phyloP scores from a whole-genome alignment of 2,113 vertebrate genomes.

The Baryphthengus martii region DNA sequence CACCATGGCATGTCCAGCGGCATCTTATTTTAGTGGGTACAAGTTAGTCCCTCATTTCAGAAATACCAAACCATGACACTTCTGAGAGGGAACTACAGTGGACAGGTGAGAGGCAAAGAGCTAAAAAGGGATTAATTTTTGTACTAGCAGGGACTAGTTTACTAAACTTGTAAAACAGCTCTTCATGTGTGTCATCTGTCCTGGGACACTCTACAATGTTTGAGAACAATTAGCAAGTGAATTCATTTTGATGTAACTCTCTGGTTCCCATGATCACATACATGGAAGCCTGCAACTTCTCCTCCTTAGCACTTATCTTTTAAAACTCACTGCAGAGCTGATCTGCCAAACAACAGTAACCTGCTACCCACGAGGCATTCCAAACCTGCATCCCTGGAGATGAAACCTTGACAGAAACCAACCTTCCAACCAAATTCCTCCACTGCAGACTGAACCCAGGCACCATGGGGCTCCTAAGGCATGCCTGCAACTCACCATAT shows the following conservation, averaged over 20 bases:
- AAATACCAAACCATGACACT: neutral
- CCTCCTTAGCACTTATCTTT: neutral
- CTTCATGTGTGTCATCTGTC: neutral
- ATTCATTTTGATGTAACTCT: neutral
- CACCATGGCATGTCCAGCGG: accelerated
- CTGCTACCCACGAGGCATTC: neutral
- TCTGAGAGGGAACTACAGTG: neutral
- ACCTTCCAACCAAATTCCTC: neutral
- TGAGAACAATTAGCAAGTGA: neutral
- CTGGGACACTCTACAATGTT: neutral
- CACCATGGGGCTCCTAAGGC: neutral
- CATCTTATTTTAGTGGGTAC: neutral
- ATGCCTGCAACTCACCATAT: neutral
- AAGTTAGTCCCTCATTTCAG: neutral
- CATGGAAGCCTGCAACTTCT: neutral
- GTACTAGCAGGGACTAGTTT: neutral
- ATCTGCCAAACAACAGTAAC: conserved; percentile 11
- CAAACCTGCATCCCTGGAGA: conserved; percentile 14
- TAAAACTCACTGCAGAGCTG: neutral
- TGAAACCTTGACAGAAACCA: neutral
- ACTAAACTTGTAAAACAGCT: neutral
- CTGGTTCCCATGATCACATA: neutral
- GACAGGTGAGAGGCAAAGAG: neutral
- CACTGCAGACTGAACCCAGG: neutral
- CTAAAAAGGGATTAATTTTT: neutral